Conservation (phyloP, 1,140 invertebrate species). For the Hylyphantes graminicola region DNA sequence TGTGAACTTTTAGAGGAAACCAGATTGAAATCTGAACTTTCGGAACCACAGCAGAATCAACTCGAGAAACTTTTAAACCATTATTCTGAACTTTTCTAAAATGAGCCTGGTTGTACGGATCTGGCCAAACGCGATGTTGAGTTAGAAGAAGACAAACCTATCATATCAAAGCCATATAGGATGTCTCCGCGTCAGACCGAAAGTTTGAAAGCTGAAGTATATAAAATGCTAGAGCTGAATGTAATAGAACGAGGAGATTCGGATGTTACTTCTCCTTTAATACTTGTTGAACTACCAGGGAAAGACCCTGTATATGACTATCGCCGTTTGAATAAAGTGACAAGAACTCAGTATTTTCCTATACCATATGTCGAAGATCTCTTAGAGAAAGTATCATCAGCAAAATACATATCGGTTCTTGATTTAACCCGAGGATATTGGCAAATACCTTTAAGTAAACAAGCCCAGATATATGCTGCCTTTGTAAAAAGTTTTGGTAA, state of each 20-base stretch:
- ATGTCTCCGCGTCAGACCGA: background rate
- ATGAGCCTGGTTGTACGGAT: slow-evolving; percentile 14
- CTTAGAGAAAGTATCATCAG: background rate
- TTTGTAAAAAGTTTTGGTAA: no score
- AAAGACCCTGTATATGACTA: slow-evolving; percentile 68
- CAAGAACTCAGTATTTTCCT: slow-evolving; percentile 69
- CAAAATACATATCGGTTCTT: background rate
- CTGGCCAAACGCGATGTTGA: background rate
- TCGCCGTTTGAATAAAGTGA: slow-evolving; percentile 68
- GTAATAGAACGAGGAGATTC: slow-evolving; percentile 19
- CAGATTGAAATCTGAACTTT: no score
- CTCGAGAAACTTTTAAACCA: no score
- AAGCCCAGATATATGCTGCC: no score
- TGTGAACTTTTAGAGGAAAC: no score
- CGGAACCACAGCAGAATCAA: no score
- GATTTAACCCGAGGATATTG: no score
- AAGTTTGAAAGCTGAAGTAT: slow-evolving; percentile 32
- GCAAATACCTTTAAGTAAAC: no score
- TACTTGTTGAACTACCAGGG: slow-evolving; percentile 17
- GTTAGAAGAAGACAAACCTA: background rate
- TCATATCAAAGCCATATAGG: background rate
- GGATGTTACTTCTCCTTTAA: slow-evolving; percentile 28
- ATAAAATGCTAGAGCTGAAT: slow-evolving; percentile 23
- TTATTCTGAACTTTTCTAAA: slow-evolving; percentile 13
- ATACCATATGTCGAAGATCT: slow-evolving; percentile 68